These are phyloP conservation scores for Salmo trutta DNA, from an alignment of 2,797 vertebrate genomes.

Conservation along the genomic window DNA sequence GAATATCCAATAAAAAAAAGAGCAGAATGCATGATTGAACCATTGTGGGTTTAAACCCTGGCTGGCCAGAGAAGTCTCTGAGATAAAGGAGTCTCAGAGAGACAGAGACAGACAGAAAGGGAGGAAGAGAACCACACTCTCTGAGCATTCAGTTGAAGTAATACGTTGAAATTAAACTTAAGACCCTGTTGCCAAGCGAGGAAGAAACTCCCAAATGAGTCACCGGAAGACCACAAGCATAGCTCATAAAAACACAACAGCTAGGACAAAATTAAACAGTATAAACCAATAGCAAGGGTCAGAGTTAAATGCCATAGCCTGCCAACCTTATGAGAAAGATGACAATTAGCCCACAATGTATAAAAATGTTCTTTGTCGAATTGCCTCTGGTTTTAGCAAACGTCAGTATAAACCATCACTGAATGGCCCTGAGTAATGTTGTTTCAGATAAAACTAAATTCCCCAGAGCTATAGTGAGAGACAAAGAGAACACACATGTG, in stretches of 20 bases:
- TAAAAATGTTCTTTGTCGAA: neutral
- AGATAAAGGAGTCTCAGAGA: conserved; percentile 49
- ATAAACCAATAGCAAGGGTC: neutral
- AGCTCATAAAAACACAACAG: conserved; percentile 58
- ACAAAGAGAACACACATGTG: conserved; percentile 72
- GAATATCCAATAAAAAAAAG: conserved; percentile 30
- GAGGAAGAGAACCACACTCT: conserved; percentile 33
- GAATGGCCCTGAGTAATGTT: conserved; percentile 16
- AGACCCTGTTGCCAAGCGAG: conserved; percentile 40
- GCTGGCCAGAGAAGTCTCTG: conserved; percentile 55
- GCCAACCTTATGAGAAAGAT: conserved; percentile 10
- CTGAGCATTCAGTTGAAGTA: conserved; percentile 47
- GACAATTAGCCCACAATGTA: conserved; percentile 4
- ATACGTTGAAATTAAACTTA: conserved; percentile 51
- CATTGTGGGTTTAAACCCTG: conserved; percentile 45
- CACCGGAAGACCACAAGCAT: conserved; percentile 67
- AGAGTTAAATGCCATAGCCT: neutral
- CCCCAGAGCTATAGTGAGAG: conserved; percentile 21
- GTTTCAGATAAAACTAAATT: conserved; percentile 18
- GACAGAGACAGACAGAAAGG: neutral
- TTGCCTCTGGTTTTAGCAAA: neutral
- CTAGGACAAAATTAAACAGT: conserved; percentile 35
- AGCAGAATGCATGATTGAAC: conserved; percentile 24
- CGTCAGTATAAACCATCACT: conserved; percentile 22
- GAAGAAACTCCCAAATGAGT: conserved; percentile 60